Evolutionary conservation across 2,113 vertebrate species (phyloP).

Genomic region (Lethenteron reissneri): DNA sequence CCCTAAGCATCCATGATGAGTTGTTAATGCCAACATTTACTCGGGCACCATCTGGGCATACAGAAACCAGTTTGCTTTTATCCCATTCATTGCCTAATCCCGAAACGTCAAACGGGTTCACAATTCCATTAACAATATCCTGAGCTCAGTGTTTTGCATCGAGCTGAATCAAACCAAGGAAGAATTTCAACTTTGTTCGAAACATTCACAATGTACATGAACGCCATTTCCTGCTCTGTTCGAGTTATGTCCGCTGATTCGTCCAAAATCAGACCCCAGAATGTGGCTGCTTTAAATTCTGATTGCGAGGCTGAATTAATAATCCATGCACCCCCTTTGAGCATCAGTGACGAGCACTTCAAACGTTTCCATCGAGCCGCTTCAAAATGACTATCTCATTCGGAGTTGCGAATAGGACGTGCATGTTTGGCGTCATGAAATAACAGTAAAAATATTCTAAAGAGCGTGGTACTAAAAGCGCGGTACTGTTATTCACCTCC

Average conservation of each 20-base stretch:
- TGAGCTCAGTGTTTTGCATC: too few species aligned
- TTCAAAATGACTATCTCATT: constrained; percentile 7
- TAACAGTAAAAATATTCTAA: constrained; percentile 11
- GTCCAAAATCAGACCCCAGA: constrained; percentile 7
- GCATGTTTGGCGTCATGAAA: constrained; percentile 10
- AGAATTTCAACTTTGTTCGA: too few species aligned
- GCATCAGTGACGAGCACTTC: constrained; percentile 4
- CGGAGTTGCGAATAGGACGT: constrained; percentile 8
- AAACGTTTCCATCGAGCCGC: constrained; percentile 4
- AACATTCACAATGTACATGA: too few species aligned
- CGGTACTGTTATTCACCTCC: constrained; percentile 9
- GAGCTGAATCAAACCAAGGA: too few species aligned
- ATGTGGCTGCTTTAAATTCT: not conserved
- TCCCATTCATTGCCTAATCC: too few species aligned
- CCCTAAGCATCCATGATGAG: too few species aligned
- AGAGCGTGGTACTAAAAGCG: not conserved
- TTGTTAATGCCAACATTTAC: too few species aligned
- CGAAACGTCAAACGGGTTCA: too few species aligned
- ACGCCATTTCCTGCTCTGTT: too few species aligned
- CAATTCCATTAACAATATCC: too few species aligned
- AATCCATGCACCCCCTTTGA: constrained; percentile 5
- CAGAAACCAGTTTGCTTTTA: too few species aligned
- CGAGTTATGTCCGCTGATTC: not conserved
- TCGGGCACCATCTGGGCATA: too few species aligned
- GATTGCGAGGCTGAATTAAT: constrained; percentile 1